A percentile compares a stretch with the other conserved stretches of the same genome.
Conservation (phyloP, 1,140 invertebrate genomes). For the Papilio glaucus region DNA sequence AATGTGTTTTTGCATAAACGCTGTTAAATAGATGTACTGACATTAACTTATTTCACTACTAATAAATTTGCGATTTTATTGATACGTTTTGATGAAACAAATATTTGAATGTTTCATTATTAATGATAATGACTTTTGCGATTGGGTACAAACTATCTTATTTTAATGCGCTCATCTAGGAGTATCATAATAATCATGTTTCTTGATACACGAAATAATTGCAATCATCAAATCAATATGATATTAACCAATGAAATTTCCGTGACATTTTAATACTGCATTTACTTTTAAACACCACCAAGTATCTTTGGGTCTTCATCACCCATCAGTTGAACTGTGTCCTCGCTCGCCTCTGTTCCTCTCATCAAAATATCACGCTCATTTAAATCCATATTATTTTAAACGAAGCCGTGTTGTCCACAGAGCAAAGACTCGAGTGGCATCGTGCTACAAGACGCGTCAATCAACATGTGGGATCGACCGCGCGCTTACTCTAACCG, state of each 20-base stretch:
- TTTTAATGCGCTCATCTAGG: too few species aligned
- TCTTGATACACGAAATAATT: neutral
- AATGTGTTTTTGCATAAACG: too few species aligned
- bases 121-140: too few species aligned
- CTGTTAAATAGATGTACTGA: too few species aligned
- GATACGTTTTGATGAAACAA: too few species aligned
- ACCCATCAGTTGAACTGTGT: constrained; percentile 14
- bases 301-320: neutral
- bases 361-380: neutral
- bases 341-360: neutral
- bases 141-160: too few species aligned
- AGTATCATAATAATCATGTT: neutral
- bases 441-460: constrained; percentile 75
- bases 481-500: constrained; percentile 90
- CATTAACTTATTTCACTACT: too few species aligned
- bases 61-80: too few species aligned
- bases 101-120: too few species aligned
- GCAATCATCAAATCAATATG: neutral
- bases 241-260: neutral
- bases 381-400: constrained; percentile 38
- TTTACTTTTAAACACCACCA: neutral
- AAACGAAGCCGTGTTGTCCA: constrained; percentile 57
- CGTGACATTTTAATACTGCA: neutral
- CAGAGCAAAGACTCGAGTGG: constrained; percentile 79
- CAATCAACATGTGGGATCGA: constrained; percentile 86